Percentiles rank a stretch among this genome's conserved stretches.
These are phyloP conservation scores for Adelges cooleyi DNA, from an alignment of 1,140 invertebrate species.

Conservation along the genomic window DNA sequence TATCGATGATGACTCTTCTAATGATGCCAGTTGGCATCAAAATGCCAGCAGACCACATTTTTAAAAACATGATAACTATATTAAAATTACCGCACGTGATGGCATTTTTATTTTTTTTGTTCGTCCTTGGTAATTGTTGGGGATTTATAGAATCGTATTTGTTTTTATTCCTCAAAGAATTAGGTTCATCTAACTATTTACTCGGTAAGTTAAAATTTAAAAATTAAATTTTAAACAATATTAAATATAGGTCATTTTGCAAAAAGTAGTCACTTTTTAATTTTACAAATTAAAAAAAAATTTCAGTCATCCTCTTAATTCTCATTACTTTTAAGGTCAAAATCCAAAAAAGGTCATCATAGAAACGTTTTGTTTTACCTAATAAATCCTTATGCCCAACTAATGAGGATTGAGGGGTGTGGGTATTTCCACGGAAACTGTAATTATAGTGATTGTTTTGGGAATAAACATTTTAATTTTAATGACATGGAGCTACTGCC, in stretches of 20 bases:
- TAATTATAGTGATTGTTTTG: no score
- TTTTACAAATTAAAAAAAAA: background rate
- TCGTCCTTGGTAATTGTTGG: constrained; percentile 65
- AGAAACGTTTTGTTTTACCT: no score
- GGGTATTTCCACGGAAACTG: no score
- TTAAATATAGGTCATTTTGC: no score
- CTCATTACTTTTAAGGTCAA: no score
- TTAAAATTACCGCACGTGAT: constrained; percentile 60
- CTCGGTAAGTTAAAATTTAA: constrained; percentile 46
- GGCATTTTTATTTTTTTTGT: constrained; percentile 62
- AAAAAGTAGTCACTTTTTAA: background rate
- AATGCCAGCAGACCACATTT: constrained; percentile 56
- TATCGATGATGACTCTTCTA: constrained; percentile 54
- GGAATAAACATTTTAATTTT: no score
- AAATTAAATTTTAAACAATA: no score
- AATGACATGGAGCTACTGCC: no score
- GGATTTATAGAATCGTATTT: constrained; percentile 75
- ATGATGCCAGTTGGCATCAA: constrained; percentile 60
- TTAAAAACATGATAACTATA: constrained; percentile 55
- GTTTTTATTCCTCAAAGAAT: constrained; percentile 68
- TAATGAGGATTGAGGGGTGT: no score
- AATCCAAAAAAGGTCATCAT: no score
- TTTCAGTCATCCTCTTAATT: no score
- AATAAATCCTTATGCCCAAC: no score
- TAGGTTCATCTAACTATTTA: constrained; percentile 65